Conservation (phyloP, 2,797 vertebrate species). For the Ceryle rudis region DNA sequence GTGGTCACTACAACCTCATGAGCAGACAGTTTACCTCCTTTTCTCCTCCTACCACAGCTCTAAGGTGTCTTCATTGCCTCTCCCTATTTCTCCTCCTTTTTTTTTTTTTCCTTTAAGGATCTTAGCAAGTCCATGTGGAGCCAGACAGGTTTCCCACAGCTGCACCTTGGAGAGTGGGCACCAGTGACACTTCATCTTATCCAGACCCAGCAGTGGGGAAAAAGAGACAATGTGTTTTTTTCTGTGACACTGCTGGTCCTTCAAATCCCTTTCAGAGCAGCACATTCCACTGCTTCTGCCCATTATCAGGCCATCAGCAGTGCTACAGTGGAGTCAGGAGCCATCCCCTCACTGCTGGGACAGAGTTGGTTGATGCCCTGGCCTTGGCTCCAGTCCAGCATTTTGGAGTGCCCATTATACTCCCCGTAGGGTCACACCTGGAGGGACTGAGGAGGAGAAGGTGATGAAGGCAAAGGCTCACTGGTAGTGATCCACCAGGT, state of each 20-base stretch:
- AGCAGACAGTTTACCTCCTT: background rate
- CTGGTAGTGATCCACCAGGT: background rate
- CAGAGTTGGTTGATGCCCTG: background rate
- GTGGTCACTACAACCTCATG: background rate
- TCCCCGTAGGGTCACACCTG: background rate
- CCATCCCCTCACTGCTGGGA: background rate
- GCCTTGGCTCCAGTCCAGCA: background rate
- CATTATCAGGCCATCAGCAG: background rate
- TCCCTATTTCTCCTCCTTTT: background rate
- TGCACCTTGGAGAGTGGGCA: background rate
- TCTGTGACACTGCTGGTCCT: background rate
- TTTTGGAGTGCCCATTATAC: background rate
- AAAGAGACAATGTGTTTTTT: background rate
- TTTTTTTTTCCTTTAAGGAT: background rate
- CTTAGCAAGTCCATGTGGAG: background rate
- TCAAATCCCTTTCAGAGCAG: background rate
- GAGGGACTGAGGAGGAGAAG: background rate
- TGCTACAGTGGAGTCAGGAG: background rate
- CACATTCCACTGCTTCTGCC: background rate
- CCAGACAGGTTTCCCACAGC: fast-evolving
- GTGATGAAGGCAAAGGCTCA: background rate
- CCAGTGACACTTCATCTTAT: background rate
- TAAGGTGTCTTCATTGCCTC: background rate
- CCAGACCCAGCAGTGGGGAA: background rate
- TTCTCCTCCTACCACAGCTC: background rate